phyloP scores from a whole-genome alignment of 2,797 vertebrate species.

The Stomatorhinus walkeri region DNA sequence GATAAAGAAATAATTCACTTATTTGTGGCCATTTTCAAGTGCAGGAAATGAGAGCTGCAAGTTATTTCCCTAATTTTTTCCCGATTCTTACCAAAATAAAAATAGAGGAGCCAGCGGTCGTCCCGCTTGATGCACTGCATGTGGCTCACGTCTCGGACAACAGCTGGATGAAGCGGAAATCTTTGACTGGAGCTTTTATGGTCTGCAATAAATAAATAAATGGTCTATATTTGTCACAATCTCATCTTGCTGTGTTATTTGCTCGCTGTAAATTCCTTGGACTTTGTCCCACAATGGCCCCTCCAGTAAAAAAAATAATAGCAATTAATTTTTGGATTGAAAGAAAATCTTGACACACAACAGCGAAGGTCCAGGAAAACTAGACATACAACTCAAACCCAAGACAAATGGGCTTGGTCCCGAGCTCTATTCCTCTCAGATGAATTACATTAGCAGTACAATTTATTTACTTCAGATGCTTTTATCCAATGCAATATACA shows the following conservation, averaged over 20 bases:
- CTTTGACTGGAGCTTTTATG: background rate
- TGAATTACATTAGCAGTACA: background rate
- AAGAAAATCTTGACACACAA: background rate
- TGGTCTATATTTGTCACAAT: background rate
- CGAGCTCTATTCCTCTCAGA: no score
- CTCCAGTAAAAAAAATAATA: background rate
- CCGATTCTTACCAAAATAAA: background rate
- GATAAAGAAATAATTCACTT: background rate
- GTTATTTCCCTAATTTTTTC: background rate
- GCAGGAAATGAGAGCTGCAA: background rate
- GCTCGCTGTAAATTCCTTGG: background rate
- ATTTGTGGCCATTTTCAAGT: background rate
- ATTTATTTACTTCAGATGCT: background rate
- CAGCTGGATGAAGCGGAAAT: conserved; percentile 11
- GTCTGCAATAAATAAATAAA: background rate
- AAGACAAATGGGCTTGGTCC: background rate
- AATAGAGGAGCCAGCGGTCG: background rate
- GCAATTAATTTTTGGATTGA: background rate
- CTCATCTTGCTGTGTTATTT: background rate
- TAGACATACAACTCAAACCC: background rate
- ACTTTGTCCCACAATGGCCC: background rate
- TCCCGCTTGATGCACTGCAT: background rate
- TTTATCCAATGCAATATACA: background rate
- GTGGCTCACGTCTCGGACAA: background rate
- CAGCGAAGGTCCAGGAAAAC: background rate